A percentile compares a stretch with the other conserved stretches of the same genome.
phyloP scores from a whole-genome alignment of 2,113 vertebrate genomes.

The Phyllopteryx taeniolatus region DNA sequence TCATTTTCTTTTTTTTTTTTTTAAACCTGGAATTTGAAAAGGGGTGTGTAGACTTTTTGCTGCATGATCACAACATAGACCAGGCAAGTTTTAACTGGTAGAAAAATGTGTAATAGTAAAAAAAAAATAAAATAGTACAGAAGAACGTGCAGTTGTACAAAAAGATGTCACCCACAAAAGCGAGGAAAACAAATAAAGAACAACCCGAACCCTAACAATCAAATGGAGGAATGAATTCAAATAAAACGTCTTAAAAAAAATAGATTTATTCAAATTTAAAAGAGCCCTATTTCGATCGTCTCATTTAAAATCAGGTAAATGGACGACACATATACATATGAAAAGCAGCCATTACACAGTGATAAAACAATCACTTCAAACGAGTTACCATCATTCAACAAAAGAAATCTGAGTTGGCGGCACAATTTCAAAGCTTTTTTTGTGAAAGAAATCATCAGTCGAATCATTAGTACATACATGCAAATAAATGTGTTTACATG shows the following conservation, averaged over 20 bases:
- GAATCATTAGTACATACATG: conserved; percentile 16
- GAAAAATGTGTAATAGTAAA: not conserved
- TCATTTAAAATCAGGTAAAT: conserved; percentile 15
- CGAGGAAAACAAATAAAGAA: not conserved
- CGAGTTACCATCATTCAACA: conserved; percentile 2
- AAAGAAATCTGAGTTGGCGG: conserved; percentile 44
- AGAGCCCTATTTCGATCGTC: conserved; percentile 26
- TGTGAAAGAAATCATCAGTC: conserved; percentile 26
- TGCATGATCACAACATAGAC: not conserved
- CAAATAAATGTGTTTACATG: conserved; percentile 5
- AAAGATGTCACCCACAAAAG: not conserved
- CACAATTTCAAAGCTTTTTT: conserved; percentile 28
- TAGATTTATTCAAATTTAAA: conserved; percentile 53
- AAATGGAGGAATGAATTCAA: not conserved
- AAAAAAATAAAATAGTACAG: not conserved
- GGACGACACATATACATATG: conserved; percentile 12
- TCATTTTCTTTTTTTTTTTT: no score
- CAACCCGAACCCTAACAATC: not conserved
- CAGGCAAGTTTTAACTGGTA: not conserved
- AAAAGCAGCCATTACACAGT: conserved; percentile 18
- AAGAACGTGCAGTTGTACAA: not conserved
- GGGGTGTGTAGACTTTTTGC: not conserved
- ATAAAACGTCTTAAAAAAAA: conserved; percentile 39
- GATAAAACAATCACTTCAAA: conserved; percentile 13
- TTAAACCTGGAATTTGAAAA: no score